Base-by-base conservation (phyloP, 2,888 invertebrate species). In the Dynastes tityus region DNA sequence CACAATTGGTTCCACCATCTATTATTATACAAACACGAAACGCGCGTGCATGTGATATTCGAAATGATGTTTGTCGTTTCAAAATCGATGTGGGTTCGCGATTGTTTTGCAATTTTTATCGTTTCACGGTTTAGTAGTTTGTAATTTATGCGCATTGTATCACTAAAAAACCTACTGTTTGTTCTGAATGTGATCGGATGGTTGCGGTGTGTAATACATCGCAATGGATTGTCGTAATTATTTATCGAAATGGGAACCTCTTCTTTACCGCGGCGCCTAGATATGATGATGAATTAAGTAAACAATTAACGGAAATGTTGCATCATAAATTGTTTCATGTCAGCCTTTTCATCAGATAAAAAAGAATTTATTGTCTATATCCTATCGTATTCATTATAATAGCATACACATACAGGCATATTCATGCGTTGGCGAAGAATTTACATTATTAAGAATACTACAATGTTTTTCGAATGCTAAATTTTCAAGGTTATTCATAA, bases 281-380 rank as follows among this genome's bases (percentile, higher is more conserved):
- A 58, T 22, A 22, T 22, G 55, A 58, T 45, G 65, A 67, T 67
- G 40, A 67, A 67, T 58, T 58, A 70, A 70, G 53, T 53, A 70
- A 70, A 70, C 70, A 29, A 51, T 13, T 70, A 37, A 27, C 49
- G 70, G 70, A 70, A 70, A 53, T 53, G 70, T 70, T 70, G 51
- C 70, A 51, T 53, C 64, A 64, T 64, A 37, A 70, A 70, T 70
- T 70, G 70, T 70, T 70, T 70, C 53, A 55, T 70, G 70, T 70
- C 70, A 32, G 49, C 2, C 11, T 70, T 70, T 70, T 58, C 55
- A 58, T 58, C 55, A 22, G 55, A 58, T 58, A 58, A 58, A 58
- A 53, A 58, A 22, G 55, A 58, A 58, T 58, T 58, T 58, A 58
- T 58, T 58, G 55, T 27, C 55, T 16, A 58, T 27, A 22, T 22